Percentiles rank a stretch among this genome's conserved stretches.
Conservation (phyloP, 53 echinoderm and acorn worm genomes). For the Crossaster papposus region DNA sequence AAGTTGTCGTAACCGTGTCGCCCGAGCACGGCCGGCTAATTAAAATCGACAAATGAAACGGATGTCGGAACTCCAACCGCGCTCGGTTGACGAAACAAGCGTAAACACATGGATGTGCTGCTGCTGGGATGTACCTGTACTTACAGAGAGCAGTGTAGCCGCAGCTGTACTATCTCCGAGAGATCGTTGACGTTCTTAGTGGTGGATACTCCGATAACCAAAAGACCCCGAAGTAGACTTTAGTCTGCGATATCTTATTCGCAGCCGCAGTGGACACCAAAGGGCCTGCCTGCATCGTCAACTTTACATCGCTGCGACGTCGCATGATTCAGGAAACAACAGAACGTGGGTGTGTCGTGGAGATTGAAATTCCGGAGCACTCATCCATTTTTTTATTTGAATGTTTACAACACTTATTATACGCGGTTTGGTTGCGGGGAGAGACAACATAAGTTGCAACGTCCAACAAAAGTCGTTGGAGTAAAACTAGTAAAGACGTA, state of each 20-base stretch:
- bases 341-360: background rate
- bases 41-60: slow-evolving; percentile 29
- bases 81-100: background rate
- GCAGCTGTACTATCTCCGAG: background rate
- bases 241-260: background rate
- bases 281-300: background rate
- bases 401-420: background rate
- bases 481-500: background rate
- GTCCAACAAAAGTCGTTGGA: no score
- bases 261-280: background rate
- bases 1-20: background rate
- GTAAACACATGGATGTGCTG: background rate
- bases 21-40: background rate
- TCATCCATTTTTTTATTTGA: background rate
- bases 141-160: background rate
- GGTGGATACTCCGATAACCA: background rate
- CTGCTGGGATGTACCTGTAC: background rate
- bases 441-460: no score
- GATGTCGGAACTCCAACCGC: background rate
- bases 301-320: no score
- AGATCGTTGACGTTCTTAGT: background rate
- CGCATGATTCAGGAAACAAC: background rate
- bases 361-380: background rate
- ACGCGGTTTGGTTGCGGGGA: no score
- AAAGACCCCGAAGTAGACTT: background rate